These are phyloP conservation scores for Phenganax marumi DNA, from an alignment of 92 coral and sea anemone species.

Conservation along the genomic window DNA sequence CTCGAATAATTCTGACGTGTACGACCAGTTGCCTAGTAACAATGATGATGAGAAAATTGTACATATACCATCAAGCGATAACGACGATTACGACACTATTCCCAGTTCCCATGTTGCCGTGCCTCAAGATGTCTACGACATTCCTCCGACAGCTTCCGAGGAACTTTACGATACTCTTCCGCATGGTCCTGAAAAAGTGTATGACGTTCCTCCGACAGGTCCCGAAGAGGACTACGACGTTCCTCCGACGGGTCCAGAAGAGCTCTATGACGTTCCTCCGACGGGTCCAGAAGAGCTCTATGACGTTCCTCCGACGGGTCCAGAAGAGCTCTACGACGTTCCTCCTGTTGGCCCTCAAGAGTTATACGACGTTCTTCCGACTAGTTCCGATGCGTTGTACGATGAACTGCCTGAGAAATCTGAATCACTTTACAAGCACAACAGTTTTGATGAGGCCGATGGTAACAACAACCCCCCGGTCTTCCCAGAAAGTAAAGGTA, in stretches of 20 bases:
- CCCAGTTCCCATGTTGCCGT: conserved; percentile 40
- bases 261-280: conserved; percentile 10
- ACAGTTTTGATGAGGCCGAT: neutral
- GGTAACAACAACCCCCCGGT: conserved; percentile 44
- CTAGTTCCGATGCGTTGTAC: conserved; percentile 23
- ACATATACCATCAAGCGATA: neutral
- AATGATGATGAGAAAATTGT: neutral
- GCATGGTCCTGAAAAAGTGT: conserved; percentile 25
- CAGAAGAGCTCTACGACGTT: conserved; percentile 5
- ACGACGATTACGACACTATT: neutral
- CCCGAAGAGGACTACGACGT: neutral
- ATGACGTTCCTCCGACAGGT: conserved; percentile 3
- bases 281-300: neutral
- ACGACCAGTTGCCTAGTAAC: conserved; percentile 17
- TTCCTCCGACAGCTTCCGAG: conserved; percentile 40
- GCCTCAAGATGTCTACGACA: conserved; percentile 66
- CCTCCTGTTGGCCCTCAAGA: conserved; percentile 6
- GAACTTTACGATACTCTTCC: conserved; percentile 40
- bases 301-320: conserved; percentile 8
- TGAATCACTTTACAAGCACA: neutral
- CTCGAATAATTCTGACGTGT: conserved; percentile 5
- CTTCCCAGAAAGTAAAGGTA: neutral
- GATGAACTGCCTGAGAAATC: conserved; percentile 17
- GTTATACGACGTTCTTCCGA: conserved; percentile 7
- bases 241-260: neutral